Evolutionary conservation across 2,888 invertebrate genomes (phyloP), one percentile per base, ranked within the genome.

Genomic region (Scaptodrosophila latifasciaeformis): DNA sequence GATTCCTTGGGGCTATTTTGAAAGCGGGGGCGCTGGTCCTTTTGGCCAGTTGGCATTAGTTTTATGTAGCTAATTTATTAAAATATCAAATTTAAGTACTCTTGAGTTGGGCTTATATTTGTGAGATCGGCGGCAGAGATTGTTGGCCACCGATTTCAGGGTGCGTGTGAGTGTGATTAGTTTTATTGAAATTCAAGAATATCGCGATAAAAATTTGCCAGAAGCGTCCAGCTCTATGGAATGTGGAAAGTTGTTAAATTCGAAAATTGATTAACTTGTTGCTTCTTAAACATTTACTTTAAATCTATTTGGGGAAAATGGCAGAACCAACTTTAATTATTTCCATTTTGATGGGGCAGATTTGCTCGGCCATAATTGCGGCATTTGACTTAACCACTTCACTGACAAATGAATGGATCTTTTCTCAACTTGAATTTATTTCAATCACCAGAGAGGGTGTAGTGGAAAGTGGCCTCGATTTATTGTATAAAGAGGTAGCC

Each of bases 71-170:
- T 37, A 50, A 50, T 44, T 44, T 75, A 75, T 75, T 77, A 70
- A 80, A 77, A 77, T 75, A 80, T 80, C 74, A 77, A 70, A 77
- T 75, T 75, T 63, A 67, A 70, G 60, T 63, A 75, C 67, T 63
- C 44, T 54, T 48, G 47, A 35, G 50, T 50, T n/a, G n/a, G 43
- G 53, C 49, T 48, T 31, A 42, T 43, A 10, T 37, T 35, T 48
- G 56, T 49, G 49, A 45, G 5, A 27, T 5, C 27, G 58, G 29
- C 58, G 37, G 59, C 42, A 21, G 45, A 13, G 29, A 21, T 37
- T 45, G 40, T 2, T 10, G 40, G 15, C 10, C 10, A 2, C 4
- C 10, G 18, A 21, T 57, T 49, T 29, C n/a, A 40, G 44, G n/a
- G n/a, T n/a, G n/a, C n/a, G n/a, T n/a, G n/a, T n/a, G n/a, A n/a